Evolutionary conservation across 2,797 vertebrate species (phyloP), one percentile per base, ranked within the genome.

Genomic region (Hybognathus amarus): DNA sequence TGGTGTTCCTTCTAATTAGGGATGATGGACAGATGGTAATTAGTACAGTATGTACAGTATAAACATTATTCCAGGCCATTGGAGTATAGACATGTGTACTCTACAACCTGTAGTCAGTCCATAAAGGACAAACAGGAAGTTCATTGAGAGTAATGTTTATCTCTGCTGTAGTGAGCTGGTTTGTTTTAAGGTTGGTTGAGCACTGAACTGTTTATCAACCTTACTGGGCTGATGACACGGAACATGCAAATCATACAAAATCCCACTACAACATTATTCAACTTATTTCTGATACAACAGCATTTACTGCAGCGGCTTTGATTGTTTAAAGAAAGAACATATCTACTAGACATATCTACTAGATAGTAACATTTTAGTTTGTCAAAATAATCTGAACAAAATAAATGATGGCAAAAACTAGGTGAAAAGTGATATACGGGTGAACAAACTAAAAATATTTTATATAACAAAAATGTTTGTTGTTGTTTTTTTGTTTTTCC

Each of bases 221-320:
- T 36, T 20, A 68, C 66, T n/a, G 36, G 7, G 0, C 22, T 11
- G 27, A 5, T 33, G 61, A 66, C 18, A 36, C 24, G 27, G 6
- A 79, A 52, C 61, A 79, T 67, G 42, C 45, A 79, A 79, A 79
- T 67, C 61, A 15, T 27, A 38, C 52, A 79, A 45, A 68, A 70
- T 70, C 24, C 5, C 12, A 42, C 33, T 38, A 20, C 22, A 68
- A 13, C 22, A 5, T 40, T 22, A 22, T n/a, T 11, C 66, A n/a
- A 40, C 0, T n/a, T 40, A 63, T 63, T 36, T 17, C 9, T 66
- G 27, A 36, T 36, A 20, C 33, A 67, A 36, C 18, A 11, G 33
- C 66, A n/a, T 68, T 9, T 6, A 40, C 66, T 40, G 63, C 36
- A 20, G 4, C n/a, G 2, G 36, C 6, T 10, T 3, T 40, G 66